These are phyloP conservation scores for Scrobipalpa atriplicella DNA, from an alignment of 2,888 invertebrate genomes.

Conservation along the genomic window DNA sequence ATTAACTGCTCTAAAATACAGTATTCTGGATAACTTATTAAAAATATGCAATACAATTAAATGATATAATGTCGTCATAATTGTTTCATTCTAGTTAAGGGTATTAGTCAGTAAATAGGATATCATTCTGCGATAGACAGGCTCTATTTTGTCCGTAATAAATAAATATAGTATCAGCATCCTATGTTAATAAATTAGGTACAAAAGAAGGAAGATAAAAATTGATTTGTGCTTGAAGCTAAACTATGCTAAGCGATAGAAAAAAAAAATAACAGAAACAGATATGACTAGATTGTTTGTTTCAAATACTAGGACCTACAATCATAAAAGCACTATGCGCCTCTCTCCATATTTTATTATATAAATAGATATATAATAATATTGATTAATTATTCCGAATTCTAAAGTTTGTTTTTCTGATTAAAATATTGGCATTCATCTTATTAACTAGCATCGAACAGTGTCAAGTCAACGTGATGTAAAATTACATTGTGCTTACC, in stretches of 20 bases:
- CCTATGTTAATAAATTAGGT: slow-evolving; percentile 44
- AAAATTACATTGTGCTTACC: slow-evolving; percentile 14
- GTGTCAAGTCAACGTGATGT: slow-evolving; percentile 47
- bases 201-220: slow-evolving; percentile 47
- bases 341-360: slow-evolving; percentile 79
- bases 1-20: slow-evolving; percentile 53
- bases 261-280: slow-evolving; percentile 74
- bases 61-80: slow-evolving; percentile 31
- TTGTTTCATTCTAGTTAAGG: slow-evolving; percentile 37
- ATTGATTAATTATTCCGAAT: slow-evolving; percentile 78
- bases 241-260: slow-evolving; percentile 82
- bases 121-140: slow-evolving; percentile 21
- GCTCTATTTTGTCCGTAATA: slow-evolving; percentile 19
- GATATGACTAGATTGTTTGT: slow-evolving; percentile 82
- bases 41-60: slow-evolving; percentile 47
- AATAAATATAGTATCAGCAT: background rate
- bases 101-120: slow-evolving; percentile 32
- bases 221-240: slow-evolving; percentile 77
- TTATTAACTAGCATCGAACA: slow-evolving; percentile 72
- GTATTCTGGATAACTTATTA: slow-evolving; percentile 82
- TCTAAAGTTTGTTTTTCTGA: slow-evolving; percentile 75
- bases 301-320: slow-evolving; percentile 76
- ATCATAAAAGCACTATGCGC: slow-evolving; percentile 82
- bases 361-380: slow-evolving; percentile 78
- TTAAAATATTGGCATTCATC: slow-evolving; percentile 81